Evolutionary conservation across 2,113 vertebrate genomes (phyloP).

Genomic region (Brachyhypopomus occidentalis): DNA sequence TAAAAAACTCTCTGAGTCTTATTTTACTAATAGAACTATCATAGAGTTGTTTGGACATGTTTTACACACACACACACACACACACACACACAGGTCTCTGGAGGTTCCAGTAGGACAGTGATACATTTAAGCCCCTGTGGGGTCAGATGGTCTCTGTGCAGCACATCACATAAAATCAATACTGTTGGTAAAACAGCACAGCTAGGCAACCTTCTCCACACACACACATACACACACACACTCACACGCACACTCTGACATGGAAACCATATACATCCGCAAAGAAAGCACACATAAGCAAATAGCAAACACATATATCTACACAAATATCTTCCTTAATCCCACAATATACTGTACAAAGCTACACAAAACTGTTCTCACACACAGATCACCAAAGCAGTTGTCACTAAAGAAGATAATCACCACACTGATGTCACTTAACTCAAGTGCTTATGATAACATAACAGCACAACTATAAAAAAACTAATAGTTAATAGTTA

Average conservation of each 20-base stretch:
- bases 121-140: slow-evolving; percentile 40
- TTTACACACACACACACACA: slow-evolving; percentile 26
- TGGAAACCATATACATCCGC: no score
- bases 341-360: no score
- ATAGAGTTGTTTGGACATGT: neutral
- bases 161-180: slow-evolving; percentile 58
- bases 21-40: neutral
- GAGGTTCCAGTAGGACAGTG: slow-evolving; percentile 39
- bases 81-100: slow-evolving; percentile 8
- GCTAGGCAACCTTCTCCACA: neutral
- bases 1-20: neutral
- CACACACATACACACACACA: neutral
- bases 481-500: neutral
- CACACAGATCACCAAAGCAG: no score
- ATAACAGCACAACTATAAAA: no score
- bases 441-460: no score
- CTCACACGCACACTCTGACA: neutral
- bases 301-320: no score
- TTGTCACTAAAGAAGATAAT: no score
- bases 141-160: slow-evolving; percentile 38
- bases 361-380: no score
- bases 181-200: slow-evolving; percentile 32
- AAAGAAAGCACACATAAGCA: neutral
- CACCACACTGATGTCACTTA: no score
- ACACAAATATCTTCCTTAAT: no score